Conservation (phyloP, 1,140 invertebrate species). For the Pomacea maculata region DNA sequence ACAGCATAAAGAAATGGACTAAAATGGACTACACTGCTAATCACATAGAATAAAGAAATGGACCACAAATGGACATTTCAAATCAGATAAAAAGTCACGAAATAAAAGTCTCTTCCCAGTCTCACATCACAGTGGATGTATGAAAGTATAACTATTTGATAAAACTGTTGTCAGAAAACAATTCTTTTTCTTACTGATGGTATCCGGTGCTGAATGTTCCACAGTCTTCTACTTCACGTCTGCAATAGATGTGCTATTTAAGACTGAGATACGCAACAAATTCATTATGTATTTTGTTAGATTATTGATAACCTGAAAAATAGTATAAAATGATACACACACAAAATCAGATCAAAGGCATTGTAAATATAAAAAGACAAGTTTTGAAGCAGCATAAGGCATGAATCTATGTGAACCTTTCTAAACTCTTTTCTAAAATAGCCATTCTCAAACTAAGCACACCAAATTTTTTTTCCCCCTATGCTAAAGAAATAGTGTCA, state of each 20-base stretch:
- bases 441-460: too few relatives aligned
- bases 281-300: too few relatives aligned
- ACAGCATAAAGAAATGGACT: background rate
- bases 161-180: background rate
- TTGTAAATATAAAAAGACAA: background rate
- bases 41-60: background rate
- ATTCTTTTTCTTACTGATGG: slow-evolving; percentile 26
- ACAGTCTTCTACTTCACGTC: slow-evolving; percentile 49
- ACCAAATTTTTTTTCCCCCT: too few relatives aligned
- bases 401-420: too few relatives aligned
- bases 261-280: too few relatives aligned
- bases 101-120: background rate
- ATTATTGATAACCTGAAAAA: too few relatives aligned
- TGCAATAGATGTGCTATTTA: slow-evolving; percentile 22
- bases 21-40: background rate
- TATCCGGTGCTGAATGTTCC: slow-evolving; percentile 42
- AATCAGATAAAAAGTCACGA: background rate
- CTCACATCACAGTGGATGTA: background rate
- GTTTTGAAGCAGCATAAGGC: background rate
- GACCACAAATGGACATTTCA: background rate
- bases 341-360: slow-evolving; percentile 20
- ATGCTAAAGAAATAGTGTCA: too few relatives aligned
- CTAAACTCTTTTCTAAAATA: too few relatives aligned
- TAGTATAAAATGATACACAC: slow-evolving; percentile 12
- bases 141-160: background rate